Conservation (phyloP, 2,113 vertebrate species). For the Verasper variegatus region DNA sequence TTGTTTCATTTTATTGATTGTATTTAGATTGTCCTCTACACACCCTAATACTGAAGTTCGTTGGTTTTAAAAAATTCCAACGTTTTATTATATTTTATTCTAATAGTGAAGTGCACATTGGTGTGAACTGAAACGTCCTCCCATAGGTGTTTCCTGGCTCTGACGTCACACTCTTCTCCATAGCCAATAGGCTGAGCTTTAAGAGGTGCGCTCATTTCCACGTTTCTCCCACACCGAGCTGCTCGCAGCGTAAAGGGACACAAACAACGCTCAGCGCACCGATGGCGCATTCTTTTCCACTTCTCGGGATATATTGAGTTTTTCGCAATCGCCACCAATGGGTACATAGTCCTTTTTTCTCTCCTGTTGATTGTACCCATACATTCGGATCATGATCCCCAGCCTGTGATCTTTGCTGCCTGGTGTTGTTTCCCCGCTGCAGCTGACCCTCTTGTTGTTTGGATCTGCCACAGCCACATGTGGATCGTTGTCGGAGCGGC, state of each 20-base stretch:
- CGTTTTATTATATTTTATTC: neutral
- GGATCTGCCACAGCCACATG: constrained; percentile 36
- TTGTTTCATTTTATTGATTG: too few species aligned
- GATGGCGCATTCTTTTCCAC: neutral
- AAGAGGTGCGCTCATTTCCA: constrained; percentile 83
- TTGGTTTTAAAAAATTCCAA: neutral
- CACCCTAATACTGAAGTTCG: too few species aligned
- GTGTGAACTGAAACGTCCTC: neutral
- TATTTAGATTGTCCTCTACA: too few species aligned
- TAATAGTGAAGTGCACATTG: neutral
- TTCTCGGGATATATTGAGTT: constrained; percentile 43
- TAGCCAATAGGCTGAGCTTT: constrained; percentile 68
- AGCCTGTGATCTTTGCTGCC: constrained; percentile 24
- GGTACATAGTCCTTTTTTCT: neutral
- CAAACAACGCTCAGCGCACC: neutral
- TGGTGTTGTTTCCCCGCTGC: neutral
- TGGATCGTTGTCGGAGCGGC: constrained; percentile 61
- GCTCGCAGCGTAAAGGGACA: constrained; percentile 23
- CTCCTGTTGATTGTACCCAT: neutral
- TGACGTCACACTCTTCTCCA: constrained; percentile 58
- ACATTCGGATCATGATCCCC: constrained; percentile 1
- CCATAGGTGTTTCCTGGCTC: constrained; percentile 24
- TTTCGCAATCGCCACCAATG: neutral
- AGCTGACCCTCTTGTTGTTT: constrained; percentile 5
- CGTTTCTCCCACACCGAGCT: constrained; percentile 59